Conservation (phyloP, 2,113 vertebrate genomes). For the Pangasianodon gigas region DNA sequence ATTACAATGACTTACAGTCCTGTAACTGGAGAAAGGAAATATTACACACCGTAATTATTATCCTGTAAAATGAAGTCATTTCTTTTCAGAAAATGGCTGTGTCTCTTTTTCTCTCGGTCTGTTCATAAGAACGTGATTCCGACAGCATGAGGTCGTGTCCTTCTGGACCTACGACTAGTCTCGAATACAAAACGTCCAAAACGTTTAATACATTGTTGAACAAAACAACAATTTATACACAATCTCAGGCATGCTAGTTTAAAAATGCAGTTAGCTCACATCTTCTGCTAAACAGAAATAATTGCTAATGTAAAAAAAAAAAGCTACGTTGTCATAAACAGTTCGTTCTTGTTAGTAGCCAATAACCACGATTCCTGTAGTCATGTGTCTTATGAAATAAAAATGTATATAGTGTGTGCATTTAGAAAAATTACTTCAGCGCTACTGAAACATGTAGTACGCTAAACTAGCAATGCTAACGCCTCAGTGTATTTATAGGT, state of each 20-base stretch:
- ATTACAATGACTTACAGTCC: conserved; percentile 7
- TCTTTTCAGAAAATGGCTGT: conserved; percentile 38
- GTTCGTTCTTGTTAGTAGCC: neutral
- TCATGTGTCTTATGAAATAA: neutral
- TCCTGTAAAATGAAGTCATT: conserved; percentile 57
- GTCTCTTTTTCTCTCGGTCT: conserved; percentile 24
- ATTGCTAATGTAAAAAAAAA: neutral
- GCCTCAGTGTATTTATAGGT: neutral
- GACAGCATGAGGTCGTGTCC: neutral
- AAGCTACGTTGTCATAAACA: neutral
- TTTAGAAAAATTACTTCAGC: too few relatives aligned
- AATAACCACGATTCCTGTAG: neutral
- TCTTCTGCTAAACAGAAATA: neutral
- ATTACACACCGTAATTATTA: conserved; percentile 53
- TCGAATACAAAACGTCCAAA: neutral
- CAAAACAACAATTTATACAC: neutral
- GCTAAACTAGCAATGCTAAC: neutral
- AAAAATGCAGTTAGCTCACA: neutral
- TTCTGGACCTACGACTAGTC: neutral
- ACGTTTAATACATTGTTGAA: neutral
- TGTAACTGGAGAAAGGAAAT: conserved; percentile 40
- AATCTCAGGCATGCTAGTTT: neutral
- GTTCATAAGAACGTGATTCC: conserved; percentile 49
- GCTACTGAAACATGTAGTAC: too few relatives aligned
- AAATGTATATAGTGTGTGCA: neutral